A percentile compares a stretch with the other conserved stretches of the same genome.
Evolutionary conservation across 30 jellyfish, hydroid and myxozoan species (phyloP).

Genomic region (Aurelia sp.): DNA sequence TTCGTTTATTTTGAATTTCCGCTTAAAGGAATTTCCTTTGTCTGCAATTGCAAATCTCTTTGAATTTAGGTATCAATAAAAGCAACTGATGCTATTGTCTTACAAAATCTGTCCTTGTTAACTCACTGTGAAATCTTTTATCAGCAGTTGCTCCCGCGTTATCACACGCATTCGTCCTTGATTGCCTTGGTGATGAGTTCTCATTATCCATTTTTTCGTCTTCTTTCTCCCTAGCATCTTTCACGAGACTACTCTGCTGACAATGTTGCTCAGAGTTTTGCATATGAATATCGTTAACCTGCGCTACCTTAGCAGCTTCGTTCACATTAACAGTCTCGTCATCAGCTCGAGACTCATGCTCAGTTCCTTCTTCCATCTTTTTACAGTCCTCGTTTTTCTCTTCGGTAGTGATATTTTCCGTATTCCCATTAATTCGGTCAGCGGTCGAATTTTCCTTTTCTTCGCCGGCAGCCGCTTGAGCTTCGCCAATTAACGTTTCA

Average conservation of each 20-base stretch:
- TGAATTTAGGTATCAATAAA: too few relatives aligned
- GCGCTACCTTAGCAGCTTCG: too few relatives aligned
- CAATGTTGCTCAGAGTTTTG: conserved; percentile 17
- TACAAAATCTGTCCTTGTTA: too few relatives aligned
- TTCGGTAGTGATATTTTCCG: neutral
- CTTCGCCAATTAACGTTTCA: neutral
- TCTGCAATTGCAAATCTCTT: too few relatives aligned
- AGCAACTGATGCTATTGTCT: too few relatives aligned
- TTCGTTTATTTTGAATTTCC: too few relatives aligned
- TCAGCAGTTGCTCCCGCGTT: too few relatives aligned
- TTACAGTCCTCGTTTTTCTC: conserved; percentile 5
- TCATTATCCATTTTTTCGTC: conserved; percentile 10
- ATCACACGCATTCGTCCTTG: too few relatives aligned
- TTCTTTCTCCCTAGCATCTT: neutral
- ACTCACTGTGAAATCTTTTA: too few relatives aligned
- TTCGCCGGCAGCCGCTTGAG: neutral
- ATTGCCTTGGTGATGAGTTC: too few relatives aligned
- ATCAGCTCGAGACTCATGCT: neutral
- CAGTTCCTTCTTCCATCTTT: neutral
- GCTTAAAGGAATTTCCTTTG: too few relatives aligned
- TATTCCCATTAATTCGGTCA: neutral
- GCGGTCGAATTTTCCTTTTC: neutral
- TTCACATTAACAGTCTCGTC: too few relatives aligned
- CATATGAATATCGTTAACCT: conserved; percentile 13
- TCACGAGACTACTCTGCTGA: neutral